Conservation (phyloP, 2,888 invertebrate genomes). For the Mythimna ferrago region DNA sequence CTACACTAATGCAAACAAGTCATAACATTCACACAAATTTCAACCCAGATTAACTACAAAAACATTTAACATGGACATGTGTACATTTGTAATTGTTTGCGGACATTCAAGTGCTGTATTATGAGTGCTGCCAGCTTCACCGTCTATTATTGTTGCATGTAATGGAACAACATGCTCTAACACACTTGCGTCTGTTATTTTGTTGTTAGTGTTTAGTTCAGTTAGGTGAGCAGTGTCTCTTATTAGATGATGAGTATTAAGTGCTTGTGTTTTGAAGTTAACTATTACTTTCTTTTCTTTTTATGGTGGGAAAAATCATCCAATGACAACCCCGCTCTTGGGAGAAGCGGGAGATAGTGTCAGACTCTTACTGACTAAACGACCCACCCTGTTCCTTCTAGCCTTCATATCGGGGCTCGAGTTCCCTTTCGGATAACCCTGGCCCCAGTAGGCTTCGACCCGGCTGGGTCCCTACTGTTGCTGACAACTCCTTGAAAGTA, state of each 20-base stretch:
- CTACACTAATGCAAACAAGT: slow-evolving; percentile 22
- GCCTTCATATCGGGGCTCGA: too few relatives aligned
- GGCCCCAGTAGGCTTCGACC: too few relatives aligned
- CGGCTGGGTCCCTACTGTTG: too few relatives aligned
- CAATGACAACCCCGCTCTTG: too few relatives aligned
- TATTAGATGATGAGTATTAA: slow-evolving; percentile 24
- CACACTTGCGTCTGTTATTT: slow-evolving; percentile 43
- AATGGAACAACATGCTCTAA: slow-evolving; percentile 54
- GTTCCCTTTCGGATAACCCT: too few relatives aligned
- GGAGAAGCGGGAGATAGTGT: too few relatives aligned
- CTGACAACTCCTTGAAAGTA: background rate
- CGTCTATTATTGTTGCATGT: slow-evolving; percentile 50
- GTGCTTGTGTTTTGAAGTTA: slow-evolving; percentile 16
- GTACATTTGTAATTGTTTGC: slow-evolving; percentile 55
- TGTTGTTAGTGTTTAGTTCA: slow-evolving; percentile 25
- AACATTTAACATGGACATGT: slow-evolving; percentile 45
- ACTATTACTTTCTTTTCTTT: background rate
- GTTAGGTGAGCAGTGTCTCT: slow-evolving; percentile 31
- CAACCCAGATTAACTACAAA: slow-evolving; percentile 50
- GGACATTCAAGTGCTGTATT: slow-evolving; percentile 53
- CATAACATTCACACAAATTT: slow-evolving; percentile 49
- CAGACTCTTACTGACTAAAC: too few relatives aligned
- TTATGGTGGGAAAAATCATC: too few relatives aligned
- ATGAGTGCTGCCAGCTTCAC: slow-evolving; percentile 47
- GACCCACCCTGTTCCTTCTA: too few relatives aligned